These are phyloP conservation scores for Chymomyza caudatula DNA, from an alignment of 2,888 invertebrate genomes.

Conservation along the genomic window DNA sequence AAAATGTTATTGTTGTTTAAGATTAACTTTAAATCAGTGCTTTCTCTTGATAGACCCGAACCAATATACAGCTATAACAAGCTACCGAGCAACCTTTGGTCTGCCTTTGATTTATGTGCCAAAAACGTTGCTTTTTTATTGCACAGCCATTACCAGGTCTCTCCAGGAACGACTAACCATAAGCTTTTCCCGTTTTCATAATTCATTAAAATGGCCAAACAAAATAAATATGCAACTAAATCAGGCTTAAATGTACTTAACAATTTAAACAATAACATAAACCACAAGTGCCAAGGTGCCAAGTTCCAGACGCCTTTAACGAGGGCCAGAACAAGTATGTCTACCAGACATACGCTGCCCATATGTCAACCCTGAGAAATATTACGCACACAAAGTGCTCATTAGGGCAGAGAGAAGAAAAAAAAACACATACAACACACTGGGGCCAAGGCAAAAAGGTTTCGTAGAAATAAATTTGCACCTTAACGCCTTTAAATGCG, in stretches of 20 bases:
- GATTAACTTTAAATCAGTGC: too few species aligned
- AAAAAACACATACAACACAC: conserved; percentile 8
- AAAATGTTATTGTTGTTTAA: too few species aligned
- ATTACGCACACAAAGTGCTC: conserved; percentile 72
- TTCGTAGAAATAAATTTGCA: conserved; percentile 73
- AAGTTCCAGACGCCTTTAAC: conserved; percentile 52
- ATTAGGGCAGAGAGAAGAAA: conserved; percentile 46
- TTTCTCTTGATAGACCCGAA: too few species aligned
- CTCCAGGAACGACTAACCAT: neutral
- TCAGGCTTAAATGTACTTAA: conserved; percentile 73
- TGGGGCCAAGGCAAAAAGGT: conserved; percentile 58
- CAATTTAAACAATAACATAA: conserved; percentile 68
- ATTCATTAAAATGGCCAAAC: conserved; percentile 61
- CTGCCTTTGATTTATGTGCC: neutral
- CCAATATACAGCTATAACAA: too few species aligned
- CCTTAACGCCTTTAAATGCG: conserved; percentile 74
- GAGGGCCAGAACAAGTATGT: conserved; percentile 15
- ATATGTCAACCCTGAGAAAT: conserved; percentile 70
- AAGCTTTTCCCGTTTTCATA: conserved; percentile 50
- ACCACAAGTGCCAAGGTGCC: conserved; percentile 63
- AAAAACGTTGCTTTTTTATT: neutral
- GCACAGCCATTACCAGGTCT: neutral
- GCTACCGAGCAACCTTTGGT: neutral
- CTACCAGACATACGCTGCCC: conserved; percentile 32
- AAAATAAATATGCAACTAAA: conserved; percentile 72